A percentile compares a stretch with the other conserved stretches of the same genome.
Evolutionary conservation across 1,140 invertebrate genomes (phyloP).

Genomic region (Cydia fagiglandana): DNA sequence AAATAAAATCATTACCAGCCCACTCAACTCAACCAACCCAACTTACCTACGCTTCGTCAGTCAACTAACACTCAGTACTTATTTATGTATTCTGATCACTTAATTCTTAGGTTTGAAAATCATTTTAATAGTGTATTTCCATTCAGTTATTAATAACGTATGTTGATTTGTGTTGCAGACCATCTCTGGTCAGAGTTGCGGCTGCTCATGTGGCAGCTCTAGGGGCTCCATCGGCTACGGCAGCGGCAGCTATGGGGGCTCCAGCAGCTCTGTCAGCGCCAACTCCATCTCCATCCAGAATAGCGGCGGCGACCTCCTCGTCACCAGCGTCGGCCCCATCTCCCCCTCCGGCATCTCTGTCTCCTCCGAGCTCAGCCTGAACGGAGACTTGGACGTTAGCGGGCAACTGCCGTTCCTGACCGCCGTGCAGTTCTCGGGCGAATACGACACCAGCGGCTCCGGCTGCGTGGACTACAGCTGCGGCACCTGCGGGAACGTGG

Average conservation of each 20-base stretch:
- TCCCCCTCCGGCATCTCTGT: conserved; percentile 46
- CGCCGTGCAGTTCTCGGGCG: background rate
- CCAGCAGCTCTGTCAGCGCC: background rate
- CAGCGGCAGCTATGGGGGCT: too few relatives aligned
- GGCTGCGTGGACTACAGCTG: conserved; percentile 28
- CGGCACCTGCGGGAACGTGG: conserved; percentile 22
- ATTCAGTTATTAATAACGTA: background rate
- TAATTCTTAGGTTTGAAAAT: too few relatives aligned
- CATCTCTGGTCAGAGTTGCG: background rate
- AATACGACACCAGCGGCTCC: conserved; percentile 13
- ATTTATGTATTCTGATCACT: too few relatives aligned
- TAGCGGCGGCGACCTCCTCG: conserved; percentile 40
- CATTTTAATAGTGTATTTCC: too few relatives aligned
- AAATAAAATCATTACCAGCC: too few relatives aligned
- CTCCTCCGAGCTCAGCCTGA: conserved; percentile 48
- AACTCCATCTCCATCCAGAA: background rate
- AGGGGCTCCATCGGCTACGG: too few relatives aligned
- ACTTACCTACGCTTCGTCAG: too few relatives aligned
- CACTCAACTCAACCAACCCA: too few relatives aligned
- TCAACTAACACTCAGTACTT: too few relatives aligned
- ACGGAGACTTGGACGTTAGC: conserved; percentile 43
- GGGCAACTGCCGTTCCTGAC: conserved; percentile 37
- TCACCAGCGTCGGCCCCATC: conserved; percentile 42
- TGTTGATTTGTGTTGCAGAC: background rate
- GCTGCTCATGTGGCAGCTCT: background rate